These are phyloP conservation scores for Chirona hameri DNA, from an alignment of 2,888 invertebrate species.

Conservation along the genomic window DNA sequence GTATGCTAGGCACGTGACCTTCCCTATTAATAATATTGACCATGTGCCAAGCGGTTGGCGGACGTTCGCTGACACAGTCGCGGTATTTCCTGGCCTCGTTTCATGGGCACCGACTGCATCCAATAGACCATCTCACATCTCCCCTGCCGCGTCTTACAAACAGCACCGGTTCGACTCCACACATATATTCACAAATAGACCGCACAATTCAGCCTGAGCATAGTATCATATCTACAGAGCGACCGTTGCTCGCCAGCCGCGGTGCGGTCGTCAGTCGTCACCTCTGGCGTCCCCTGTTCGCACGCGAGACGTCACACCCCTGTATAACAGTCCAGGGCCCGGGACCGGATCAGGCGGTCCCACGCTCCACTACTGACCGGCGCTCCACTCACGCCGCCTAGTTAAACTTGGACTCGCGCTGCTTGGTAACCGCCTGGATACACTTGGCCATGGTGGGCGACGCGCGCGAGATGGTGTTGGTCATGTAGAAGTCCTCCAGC, in stretches of 20 bases:
- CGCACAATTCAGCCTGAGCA: background rate
- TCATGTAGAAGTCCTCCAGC: conserved; percentile 80
- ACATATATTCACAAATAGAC: background rate
- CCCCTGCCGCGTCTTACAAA: too few relatives aligned
- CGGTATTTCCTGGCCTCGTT: too few relatives aligned
- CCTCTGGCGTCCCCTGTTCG: background rate
- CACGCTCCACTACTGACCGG: background rate
- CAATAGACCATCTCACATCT: too few relatives aligned
- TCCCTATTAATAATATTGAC: too few relatives aligned
- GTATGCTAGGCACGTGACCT: too few relatives aligned
- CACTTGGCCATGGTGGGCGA: conserved; percentile 99
- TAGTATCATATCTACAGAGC: background rate
- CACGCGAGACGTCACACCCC: background rate
- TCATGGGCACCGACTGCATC: too few relatives aligned
- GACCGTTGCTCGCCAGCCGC: background rate
- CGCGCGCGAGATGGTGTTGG: conserved; percentile 90
- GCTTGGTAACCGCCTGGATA: conserved; percentile 69
- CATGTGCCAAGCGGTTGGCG: too few relatives aligned
- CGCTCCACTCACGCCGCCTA: background rate
- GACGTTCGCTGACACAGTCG: too few relatives aligned
- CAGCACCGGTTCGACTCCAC: background rate
- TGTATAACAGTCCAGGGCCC: background rate
- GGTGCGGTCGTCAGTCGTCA: too few relatives aligned
- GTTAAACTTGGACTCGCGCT: conserved; percentile 6
- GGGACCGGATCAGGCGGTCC: too few relatives aligned